phyloP scores from a whole-genome alignment of 2,888 invertebrate species.

The Pollenia labialis region DNA sequence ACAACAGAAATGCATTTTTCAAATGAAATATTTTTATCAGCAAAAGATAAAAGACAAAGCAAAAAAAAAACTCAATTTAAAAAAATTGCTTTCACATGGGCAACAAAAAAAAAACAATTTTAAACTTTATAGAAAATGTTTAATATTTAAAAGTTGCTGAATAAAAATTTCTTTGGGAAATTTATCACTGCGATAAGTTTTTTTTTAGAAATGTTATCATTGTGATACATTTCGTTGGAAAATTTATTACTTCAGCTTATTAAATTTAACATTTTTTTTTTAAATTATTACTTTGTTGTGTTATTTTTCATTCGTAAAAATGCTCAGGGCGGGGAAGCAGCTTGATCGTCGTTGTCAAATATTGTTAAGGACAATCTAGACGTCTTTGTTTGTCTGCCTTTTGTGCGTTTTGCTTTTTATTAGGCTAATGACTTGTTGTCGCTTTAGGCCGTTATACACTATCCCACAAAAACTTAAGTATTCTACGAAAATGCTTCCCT shows the following conservation, averaged over 20 bases:
- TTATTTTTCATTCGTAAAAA: too few relatives aligned
- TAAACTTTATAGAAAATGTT: too few relatives aligned
- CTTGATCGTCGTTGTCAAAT: neutral
- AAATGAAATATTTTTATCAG: conserved; percentile 67
- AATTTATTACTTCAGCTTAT: neutral
- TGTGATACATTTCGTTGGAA: neutral
- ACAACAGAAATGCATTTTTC: conserved; percentile 69
- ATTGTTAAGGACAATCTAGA: neutral
- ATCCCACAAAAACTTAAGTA: too few relatives aligned
- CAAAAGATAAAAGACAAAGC: conserved; percentile 5
- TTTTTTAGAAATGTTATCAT: neutral
- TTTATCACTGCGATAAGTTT: neutral
- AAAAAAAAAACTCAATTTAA: conserved; percentile 10
- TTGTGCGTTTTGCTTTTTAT: too few relatives aligned
- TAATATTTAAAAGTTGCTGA: neutral
- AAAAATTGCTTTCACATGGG: conserved; percentile 29
- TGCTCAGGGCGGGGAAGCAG: too few relatives aligned
- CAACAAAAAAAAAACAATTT: neutral
- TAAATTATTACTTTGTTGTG: neutral
- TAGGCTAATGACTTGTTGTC: too few relatives aligned
- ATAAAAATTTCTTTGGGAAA: neutral
- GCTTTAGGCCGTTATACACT: too few relatives aligned
- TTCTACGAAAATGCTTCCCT: too few relatives aligned
- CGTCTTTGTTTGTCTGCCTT: too few relatives aligned
- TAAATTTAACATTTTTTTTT: too few relatives aligned